A percentile compares a stretch with the other conserved stretches of the same genome.
These are phyloP conservation scores for Atherinomorus stipes DNA, from an alignment of 2,113 vertebrate species.

Conservation along the genomic window DNA sequence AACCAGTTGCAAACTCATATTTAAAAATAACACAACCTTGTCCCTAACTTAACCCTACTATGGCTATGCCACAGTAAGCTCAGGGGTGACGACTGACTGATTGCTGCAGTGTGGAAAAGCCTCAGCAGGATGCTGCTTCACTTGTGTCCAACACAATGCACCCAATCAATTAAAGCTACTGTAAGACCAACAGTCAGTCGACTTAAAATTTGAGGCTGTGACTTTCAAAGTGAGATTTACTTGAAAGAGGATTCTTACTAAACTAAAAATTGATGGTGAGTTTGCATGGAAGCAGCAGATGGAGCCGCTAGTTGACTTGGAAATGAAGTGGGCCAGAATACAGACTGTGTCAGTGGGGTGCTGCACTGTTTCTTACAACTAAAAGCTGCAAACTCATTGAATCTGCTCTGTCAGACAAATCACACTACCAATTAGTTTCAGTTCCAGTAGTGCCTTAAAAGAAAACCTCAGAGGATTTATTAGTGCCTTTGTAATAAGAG, in stretches of 20 bases:
- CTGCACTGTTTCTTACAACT: conserved; percentile 19
- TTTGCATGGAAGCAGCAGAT: conserved; percentile 42
- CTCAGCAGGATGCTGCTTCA: conserved; percentile 43
- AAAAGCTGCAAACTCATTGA: conserved; percentile 36
- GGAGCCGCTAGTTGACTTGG: conserved; percentile 20
- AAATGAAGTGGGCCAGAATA: conserved; percentile 47
- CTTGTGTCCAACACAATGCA: conserved; percentile 27
- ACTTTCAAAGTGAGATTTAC: conserved; percentile 18
- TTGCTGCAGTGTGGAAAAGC: conserved; percentile 37
- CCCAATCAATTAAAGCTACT: conserved; percentile 31
- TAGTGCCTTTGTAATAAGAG: conserved; percentile 2
- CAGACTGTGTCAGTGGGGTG: conserved; percentile 60
- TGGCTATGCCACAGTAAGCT: background rate
- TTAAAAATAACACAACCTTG: background rate
- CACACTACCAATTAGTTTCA: conserved; percentile 19
- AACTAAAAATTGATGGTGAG: conserved; percentile 11
- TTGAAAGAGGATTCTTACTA: background rate
- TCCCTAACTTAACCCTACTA: background rate
- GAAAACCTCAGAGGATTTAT: conserved; percentile 13
- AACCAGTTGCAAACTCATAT: too few species aligned
- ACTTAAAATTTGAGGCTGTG: conserved; percentile 21
- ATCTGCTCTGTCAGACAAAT: conserved; percentile 22
- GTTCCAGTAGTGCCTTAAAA: conserved; percentile 6
- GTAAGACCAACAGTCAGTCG: conserved; percentile 7
- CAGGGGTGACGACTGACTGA: conserved; percentile 25